Evolutionary conservation across 2,113 vertebrate genomes (phyloP).

Genomic region (Callorhinus ursinus): DNA sequence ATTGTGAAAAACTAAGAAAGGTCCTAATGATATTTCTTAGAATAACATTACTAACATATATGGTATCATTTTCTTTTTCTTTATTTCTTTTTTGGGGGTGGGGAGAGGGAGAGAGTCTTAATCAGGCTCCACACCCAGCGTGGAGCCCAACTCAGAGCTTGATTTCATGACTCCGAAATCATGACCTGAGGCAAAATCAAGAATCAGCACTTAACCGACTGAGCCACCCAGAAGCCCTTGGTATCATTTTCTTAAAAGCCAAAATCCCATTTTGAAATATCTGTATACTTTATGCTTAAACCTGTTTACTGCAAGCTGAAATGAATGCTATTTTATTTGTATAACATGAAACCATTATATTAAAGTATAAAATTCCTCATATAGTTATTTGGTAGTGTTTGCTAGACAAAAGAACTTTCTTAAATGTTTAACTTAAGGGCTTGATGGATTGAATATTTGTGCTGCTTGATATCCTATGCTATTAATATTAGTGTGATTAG

Average conservation of each 20-base stretch:
- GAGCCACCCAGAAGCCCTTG: not conserved
- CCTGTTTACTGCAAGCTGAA: not conserved
- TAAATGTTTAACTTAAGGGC: not conserved
- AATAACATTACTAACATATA: not conserved
- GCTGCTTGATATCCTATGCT: not conserved
- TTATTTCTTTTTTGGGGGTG: not conserved
- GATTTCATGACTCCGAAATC: not conserved
- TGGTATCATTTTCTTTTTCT: not conserved
- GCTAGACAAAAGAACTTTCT: not conserved
- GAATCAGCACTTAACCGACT: not conserved
- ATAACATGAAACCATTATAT: not conserved
- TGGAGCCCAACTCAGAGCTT: not conserved
- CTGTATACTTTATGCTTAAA: not conserved
- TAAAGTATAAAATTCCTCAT: not conserved
- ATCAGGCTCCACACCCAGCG: not conserved
- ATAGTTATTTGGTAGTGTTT: not conserved
- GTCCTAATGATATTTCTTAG: not conserved
- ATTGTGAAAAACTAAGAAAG: slow-evolving; percentile 8
- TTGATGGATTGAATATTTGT: not conserved
- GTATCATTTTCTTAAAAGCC: slow-evolving; percentile 14
- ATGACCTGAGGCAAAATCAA: not conserved
- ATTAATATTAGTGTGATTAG: not conserved
- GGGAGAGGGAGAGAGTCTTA: not conserved
- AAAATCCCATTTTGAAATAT: not conserved
- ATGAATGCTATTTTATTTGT: not conserved